Evolutionary conservation across 2,888 invertebrate species (phyloP), one percentile per base, ranked within the genome.

Genomic region (Pristionchus arcanus): DNA sequence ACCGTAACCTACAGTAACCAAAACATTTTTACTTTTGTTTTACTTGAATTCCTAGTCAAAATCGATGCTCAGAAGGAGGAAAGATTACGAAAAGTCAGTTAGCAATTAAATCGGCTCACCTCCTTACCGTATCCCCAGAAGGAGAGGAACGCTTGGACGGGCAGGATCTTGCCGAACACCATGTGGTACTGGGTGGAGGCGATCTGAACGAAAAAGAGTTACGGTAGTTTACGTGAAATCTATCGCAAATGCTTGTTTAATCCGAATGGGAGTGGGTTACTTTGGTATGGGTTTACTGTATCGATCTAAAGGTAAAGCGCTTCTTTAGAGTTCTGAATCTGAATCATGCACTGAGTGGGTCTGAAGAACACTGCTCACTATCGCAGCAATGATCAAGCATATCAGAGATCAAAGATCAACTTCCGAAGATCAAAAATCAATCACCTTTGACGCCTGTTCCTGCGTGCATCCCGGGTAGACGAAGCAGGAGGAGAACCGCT

Each of bases 121-220:
- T 91, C 91, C 90, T 92, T 91, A 37, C 93, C 93, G 71, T 91
- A 93, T 77, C 93, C 93, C 84, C 92, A 34, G 89, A 92, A 93
- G 55, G 93, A 92, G 19, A 93, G 87, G 85, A 93, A 93, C 0
- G 92, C 92, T 81, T 93, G 91, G 74, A 91, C 90, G 19, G 93
- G 93, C 42, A 93, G 85, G 55, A 91, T 92, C 77, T 92, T 92
- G 68, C 93, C 93, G 90, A 92, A 93, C 42, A 93, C 93, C 93
- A 93, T 92, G 89, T 93, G 93, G 90, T 93, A 93, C 86, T 93
- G 93, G 25, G 91, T 91, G 34, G 92, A 91, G 59, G 93, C 93
- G 42, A 92, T n/a, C 42, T 42, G 42, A 42, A 42, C 42, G 42
- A 9, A 42, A 9, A 9, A 5, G 42, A 9, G 42, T 42, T 42